phyloP scores from a whole-genome alignment of 2,113 vertebrate genomes.

The Catagonus wagneri region DNA sequence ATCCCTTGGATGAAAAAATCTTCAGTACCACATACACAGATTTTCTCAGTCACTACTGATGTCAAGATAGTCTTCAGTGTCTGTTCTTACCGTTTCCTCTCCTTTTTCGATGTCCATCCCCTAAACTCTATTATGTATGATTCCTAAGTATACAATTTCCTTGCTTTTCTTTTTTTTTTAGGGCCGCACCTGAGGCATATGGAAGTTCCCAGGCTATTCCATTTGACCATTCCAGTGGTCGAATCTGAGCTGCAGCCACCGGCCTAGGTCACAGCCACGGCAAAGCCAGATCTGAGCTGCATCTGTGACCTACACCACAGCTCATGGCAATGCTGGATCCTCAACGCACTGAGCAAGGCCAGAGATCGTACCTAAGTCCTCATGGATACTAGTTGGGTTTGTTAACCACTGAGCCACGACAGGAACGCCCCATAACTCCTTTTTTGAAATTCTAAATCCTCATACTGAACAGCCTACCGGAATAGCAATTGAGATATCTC shows the following conservation, averaged over 20 bases:
- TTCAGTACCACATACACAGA: not conserved
- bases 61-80: not conserved
- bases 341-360: too few species aligned
- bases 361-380: too few species aligned
- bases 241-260: too few species aligned
- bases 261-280: too few species aligned
- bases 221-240: too few species aligned
- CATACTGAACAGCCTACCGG: not conserved
- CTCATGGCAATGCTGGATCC: too few species aligned
- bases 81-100: not conserved
- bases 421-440: not conserved
- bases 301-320: too few species aligned
- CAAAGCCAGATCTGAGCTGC: too few species aligned
- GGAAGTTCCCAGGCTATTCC: too few species aligned
- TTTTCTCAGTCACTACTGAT: not conserved
- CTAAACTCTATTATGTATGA: not conserved
- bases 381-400: too few species aligned
- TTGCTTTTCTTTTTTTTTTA: not conserved
- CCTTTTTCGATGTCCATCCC: not conserved
- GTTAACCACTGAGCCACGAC: too few species aligned
- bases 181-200: too few species aligned
- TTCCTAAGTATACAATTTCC: constrained; percentile 2
- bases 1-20: not conserved
- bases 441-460: constrained; percentile 32
- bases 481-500: not conserved